These are phyloP conservation scores for Holcopasites calliopsidis DNA, from an alignment of 1,140 invertebrate species.

Conservation along the genomic window DNA sequence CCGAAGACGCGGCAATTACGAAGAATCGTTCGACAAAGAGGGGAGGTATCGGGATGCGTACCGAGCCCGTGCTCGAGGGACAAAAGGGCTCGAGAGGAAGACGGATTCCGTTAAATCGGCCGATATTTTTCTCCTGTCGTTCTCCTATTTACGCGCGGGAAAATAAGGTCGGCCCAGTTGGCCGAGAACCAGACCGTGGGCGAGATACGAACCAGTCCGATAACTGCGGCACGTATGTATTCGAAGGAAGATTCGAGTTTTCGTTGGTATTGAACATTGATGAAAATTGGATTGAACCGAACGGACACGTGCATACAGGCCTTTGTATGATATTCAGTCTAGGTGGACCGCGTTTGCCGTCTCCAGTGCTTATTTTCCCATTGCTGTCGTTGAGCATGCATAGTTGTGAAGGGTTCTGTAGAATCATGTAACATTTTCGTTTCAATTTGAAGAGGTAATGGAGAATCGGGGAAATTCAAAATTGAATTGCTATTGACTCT, in stretches of 20 bases:
- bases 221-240: neutral
- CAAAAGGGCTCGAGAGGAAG: neutral
- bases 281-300: slow-evolving; percentile 2
- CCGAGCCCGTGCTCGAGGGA: neutral
- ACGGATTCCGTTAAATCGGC: neutral
- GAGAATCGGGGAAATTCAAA: neutral
- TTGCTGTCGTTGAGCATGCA: neutral
- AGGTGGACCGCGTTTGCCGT: neutral
- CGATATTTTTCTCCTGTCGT: neutral
- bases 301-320: neutral
- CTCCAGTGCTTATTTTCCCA: neutral
- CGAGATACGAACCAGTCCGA: neutral
- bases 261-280: slow-evolving; percentile 10
- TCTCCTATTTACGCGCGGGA: neutral
- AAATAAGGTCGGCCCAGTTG: neutral
- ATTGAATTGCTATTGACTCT: neutral
- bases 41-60: neutral
- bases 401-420: no score
- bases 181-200: neutral
- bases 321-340: slow-evolving; percentile 17
- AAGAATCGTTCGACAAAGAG: no score
- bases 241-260: neutral
- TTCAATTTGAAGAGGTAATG: neutral
- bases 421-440: neutral
- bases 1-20: no score